Percentiles rank a stretch among this genome's conserved stretches.
Conservation (phyloP, 1,140 invertebrate species). For the Leptonema lineaticorne region DNA sequence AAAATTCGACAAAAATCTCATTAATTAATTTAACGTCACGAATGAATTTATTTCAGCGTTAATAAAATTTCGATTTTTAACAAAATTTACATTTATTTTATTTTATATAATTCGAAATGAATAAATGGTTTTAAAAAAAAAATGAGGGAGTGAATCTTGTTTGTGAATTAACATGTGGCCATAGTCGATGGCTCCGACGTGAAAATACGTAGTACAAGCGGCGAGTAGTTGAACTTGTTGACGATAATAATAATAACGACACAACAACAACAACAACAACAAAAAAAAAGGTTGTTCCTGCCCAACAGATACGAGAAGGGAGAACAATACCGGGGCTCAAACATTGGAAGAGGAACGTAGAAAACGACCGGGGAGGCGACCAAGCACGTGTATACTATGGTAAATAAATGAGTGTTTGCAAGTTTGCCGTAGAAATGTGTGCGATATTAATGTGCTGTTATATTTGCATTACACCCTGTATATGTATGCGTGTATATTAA, state of each 20-base stretch:
- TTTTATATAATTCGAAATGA: too few relatives aligned
- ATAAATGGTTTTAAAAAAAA: too few relatives aligned
- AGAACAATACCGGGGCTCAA: not conserved
- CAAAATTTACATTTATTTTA: too few relatives aligned
- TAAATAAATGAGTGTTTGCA: slow-evolving; percentile 30
- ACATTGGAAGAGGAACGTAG: not conserved
- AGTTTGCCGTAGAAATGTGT: slow-evolving; percentile 34
- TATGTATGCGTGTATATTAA: too few relatives aligned
- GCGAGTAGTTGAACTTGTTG: not conserved
- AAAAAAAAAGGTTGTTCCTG: slow-evolving; percentile 5
- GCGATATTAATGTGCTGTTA: slow-evolving; percentile 34
- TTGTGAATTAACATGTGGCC: not conserved
- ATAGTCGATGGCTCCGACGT: too few relatives aligned
- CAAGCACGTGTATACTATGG: slow-evolving; percentile 18
- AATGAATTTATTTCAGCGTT: too few relatives aligned
- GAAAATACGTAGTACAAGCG: too few relatives aligned
- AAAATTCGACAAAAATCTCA: too few relatives aligned
- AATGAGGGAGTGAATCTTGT: not conserved
- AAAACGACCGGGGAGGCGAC: not conserved
- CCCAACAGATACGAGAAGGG: slow-evolving; percentile 11
- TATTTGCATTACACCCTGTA: slow-evolving; percentile 25
- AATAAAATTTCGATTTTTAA: too few relatives aligned
- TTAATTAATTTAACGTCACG: too few relatives aligned
- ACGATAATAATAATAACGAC: too few relatives aligned
- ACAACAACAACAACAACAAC: too few relatives aligned